A percentile compares a stretch with the other conserved stretches of the same genome.
These are phyloP conservation scores for Arenaria interpres DNA, from an alignment of 2,113 vertebrate genomes.

Conservation along the genomic window DNA sequence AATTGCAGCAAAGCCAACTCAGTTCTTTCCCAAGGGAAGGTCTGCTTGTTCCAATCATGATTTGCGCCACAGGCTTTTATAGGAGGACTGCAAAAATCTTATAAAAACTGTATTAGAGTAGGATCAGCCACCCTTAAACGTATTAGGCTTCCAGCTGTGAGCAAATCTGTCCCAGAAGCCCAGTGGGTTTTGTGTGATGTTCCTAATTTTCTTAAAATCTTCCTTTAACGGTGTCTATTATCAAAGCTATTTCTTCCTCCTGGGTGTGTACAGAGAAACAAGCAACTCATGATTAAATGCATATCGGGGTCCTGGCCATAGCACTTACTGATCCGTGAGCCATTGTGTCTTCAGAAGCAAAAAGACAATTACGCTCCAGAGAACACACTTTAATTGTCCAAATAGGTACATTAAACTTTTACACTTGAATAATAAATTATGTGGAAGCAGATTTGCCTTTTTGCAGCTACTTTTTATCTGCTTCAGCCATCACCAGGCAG, in stretches of 20 bases:
- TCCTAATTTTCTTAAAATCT: neutral
- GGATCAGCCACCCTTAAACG: neutral
- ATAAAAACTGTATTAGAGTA: slow-evolving; percentile 8
- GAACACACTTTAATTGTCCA: slow-evolving; percentile 12
- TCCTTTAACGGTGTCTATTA: neutral
- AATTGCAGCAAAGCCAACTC: neutral
- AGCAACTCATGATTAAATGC: neutral
- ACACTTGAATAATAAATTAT: neutral
- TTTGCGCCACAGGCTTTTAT: neutral
- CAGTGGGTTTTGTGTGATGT: neutral
- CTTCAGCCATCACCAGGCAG: neutral
- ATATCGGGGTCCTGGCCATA: neutral
- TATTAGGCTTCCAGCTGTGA: neutral
- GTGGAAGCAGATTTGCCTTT: neutral
- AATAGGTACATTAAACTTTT: slow-evolving; percentile 12
- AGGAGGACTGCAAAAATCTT: neutral
- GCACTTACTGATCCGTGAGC: neutral
- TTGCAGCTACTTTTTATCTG: neutral
- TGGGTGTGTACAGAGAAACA: neutral
- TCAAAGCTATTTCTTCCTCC: neutral
- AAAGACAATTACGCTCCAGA: neutral
- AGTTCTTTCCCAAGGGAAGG: neutral
- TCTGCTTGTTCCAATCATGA: neutral
- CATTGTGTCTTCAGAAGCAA: neutral
- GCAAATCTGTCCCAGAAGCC: neutral